A percentile compares a stretch with the other conserved stretches of the same genome.
Conservation (phyloP, 2,888 invertebrate species). For the Iselma pallidipennis region DNA sequence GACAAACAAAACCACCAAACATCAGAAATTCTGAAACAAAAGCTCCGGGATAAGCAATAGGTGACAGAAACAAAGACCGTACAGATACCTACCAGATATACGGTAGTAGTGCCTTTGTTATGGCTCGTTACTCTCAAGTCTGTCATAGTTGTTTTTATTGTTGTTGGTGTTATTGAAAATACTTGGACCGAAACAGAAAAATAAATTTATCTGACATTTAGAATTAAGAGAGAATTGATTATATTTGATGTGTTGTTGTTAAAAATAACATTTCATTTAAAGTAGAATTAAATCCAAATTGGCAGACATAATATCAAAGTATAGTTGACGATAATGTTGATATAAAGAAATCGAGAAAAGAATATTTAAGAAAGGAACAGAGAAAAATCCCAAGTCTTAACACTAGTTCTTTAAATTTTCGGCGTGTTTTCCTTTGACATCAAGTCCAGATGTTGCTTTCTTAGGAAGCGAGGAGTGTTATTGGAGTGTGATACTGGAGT, state of each 20-base stretch:
- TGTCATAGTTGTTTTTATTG: slow-evolving; percentile 35
- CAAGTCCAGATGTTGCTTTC: slow-evolving; percentile 50
- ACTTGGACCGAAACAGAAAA: background rate
- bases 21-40: slow-evolving; percentile 33
- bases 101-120: slow-evolving; percentile 27
- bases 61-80: slow-evolving; percentile 41
- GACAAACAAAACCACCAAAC: slow-evolving; percentile 33
- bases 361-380: background rate
- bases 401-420: slow-evolving; percentile 31
- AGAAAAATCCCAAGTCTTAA: slow-evolving; percentile 18
- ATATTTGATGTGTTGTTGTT: too few relatives aligned
- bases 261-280: too few relatives aligned
- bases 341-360: background rate
- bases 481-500: slow-evolving; percentile 45
- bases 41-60: slow-evolving; percentile 17
- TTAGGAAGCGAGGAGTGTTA: slow-evolving; percentile 40
- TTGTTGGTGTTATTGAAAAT: background rate
- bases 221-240: background rate
- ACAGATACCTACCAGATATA: too few relatives aligned
- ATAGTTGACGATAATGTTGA: background rate
- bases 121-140: slow-evolving; percentile 44
- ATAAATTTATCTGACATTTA: background rate
- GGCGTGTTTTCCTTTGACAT: slow-evolving; percentile 45
- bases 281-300: background rate
- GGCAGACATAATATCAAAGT: background rate